A percentile compares a stretch with the other conserved stretches of the same genome.
These are phyloP conservation scores for Phymatocera aterrima DNA, from an alignment of 2,888 invertebrate species.

Conservation along the genomic window DNA sequence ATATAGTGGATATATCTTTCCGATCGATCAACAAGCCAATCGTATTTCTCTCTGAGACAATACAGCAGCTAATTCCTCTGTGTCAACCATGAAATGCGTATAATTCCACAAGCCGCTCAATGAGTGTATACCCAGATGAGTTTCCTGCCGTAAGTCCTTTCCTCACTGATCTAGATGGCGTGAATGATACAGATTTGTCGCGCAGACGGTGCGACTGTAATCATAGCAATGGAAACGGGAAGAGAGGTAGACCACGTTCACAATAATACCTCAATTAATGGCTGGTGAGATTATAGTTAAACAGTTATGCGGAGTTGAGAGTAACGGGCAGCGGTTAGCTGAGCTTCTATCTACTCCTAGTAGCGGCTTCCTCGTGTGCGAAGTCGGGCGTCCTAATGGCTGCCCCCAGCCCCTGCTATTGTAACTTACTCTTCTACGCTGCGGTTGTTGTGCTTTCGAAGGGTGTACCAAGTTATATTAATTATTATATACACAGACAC, in stretches of 20 bases:
- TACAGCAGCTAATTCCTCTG: slow-evolving; percentile 11
- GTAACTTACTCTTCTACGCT: slow-evolving; percentile 33
- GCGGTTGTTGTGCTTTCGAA: slow-evolving; percentile 31
- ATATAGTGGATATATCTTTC: background rate
- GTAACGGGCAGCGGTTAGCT: slow-evolving; percentile 46
- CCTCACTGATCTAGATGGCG: background rate
- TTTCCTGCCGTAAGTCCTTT: slow-evolving; percentile 9
- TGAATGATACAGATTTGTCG: slow-evolving; percentile 36
- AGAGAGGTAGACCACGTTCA: slow-evolving; percentile 42
- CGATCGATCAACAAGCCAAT: background rate
- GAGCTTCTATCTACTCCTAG: slow-evolving; percentile 44
- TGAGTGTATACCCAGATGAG: slow-evolving; percentile 22
- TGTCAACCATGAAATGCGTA: background rate
- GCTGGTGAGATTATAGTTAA: slow-evolving; percentile 45
- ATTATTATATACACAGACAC: slow-evolving; percentile 14
- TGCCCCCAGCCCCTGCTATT: slow-evolving; percentile 9
- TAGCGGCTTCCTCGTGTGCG: slow-evolving; percentile 39
- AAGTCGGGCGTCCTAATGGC: slow-evolving; percentile 37
- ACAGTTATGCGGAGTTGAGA: slow-evolving; percentile 44
- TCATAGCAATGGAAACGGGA: slow-evolving; percentile 41
- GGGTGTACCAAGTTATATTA: slow-evolving; percentile 25
- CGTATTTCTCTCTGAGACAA: background rate
- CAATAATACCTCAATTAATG: slow-evolving; percentile 44
- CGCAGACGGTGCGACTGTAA: slow-evolving; percentile 25
- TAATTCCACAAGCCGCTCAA: background rate